Evolutionary conservation across 2,888 invertebrate species (phyloP).

Genomic region (Adineta ricciae): DNA sequence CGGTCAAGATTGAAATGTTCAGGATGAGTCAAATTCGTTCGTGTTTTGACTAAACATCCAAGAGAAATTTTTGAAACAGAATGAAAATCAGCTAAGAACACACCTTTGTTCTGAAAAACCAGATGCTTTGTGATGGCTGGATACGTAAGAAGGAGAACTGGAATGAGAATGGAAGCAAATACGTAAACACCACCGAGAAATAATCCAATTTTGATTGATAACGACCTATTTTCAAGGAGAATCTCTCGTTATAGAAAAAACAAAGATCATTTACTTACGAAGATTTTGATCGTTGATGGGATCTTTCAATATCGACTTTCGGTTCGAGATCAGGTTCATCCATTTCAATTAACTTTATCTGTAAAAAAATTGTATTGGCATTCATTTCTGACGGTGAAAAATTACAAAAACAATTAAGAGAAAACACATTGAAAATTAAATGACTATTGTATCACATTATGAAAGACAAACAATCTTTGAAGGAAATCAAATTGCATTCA

Average conservation of each 20-base stretch:
- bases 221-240: not conserved
- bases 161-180: not conserved
- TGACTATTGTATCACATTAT: not conserved
- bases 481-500: not conserved
- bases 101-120: not conserved
- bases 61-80: too few species aligned
- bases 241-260: not conserved
- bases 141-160: not conserved
- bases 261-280: not conserved
- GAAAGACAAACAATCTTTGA: too few species aligned
- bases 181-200: not conserved
- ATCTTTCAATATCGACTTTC: not conserved
- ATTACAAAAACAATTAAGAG: not conserved
- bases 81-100: not conserved
- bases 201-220: not conserved
- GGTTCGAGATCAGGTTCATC: not conserved
- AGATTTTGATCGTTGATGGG: not conserved
- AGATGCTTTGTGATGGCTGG: not conserved
- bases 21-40: constrained; percentile 16
- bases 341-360: not conserved
- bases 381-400: not conserved
- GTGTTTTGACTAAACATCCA: not conserved
- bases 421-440: not conserved
- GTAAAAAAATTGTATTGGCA: not conserved
- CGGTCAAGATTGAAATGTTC: constrained; percentile 6